Evolutionary conservation across 2,888 invertebrate genomes (phyloP).

Genomic region (Cerastis rubricosa): DNA sequence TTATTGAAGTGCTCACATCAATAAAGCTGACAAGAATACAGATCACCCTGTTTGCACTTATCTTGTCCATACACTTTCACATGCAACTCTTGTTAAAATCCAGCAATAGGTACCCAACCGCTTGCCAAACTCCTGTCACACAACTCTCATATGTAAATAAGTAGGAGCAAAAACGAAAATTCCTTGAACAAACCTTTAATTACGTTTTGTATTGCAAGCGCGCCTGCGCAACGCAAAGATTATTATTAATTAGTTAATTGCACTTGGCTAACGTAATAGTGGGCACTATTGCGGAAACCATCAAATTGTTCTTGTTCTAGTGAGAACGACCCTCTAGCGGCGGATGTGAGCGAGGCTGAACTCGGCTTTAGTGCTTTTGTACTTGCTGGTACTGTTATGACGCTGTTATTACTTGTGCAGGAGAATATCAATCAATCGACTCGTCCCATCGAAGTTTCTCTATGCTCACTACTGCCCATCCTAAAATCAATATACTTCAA

Average conservation of each 20-base stretch:
- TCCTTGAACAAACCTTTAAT: conserved; percentile 73
- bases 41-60: not conserved
- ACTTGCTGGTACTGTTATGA: conserved; percentile 24
- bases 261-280: conserved; percentile 74
- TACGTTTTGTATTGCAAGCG: conserved; percentile 73
- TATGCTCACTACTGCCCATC: not conserved
- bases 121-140: conserved; percentile 45
- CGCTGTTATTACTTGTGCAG: conserved; percentile 14
- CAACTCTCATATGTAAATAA: conserved; percentile 57
- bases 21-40: not conserved
- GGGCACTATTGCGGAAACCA: conserved; percentile 80
- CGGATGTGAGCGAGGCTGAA: conserved; percentile 85
- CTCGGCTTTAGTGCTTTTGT: conserved; percentile 20
- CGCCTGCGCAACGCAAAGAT: conserved; percentile 74
- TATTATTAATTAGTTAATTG: conserved; percentile 78
- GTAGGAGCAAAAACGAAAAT: conserved; percentile 67
- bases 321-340: conserved; percentile 87
- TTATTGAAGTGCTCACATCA: not conserved
- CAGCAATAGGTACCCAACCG: conserved; percentile 4
- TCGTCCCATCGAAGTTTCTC: conserved; percentile 1
- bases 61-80: conserved; percentile 2
- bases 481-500: no score
- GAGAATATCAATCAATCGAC: conserved; percentile 16
- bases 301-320: conserved; percentile 83
- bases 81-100: conserved; percentile 11